Evolutionary conservation across 2,113 vertebrate genomes (phyloP).

Genomic region (Aegotheles bennettii): DNA sequence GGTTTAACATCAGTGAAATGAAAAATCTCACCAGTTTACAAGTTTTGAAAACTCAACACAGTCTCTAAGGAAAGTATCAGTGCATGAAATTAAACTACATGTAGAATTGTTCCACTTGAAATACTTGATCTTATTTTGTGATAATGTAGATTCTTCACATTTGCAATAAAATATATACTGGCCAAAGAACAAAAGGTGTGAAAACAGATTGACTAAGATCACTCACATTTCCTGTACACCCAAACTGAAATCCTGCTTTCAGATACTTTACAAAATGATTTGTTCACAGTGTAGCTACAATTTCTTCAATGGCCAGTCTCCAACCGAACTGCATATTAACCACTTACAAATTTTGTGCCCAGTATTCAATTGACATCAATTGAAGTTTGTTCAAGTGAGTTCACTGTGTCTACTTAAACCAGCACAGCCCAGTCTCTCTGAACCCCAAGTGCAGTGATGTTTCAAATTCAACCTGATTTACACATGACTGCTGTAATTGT

Average conservation of each 20-base stretch:
- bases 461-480: neutral
- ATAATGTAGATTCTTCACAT: neutral
- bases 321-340: neutral
- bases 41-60: neutral
- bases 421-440: neutral
- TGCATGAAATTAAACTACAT: conserved; percentile 32
- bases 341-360: neutral
- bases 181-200: neutral
- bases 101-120: conserved; percentile 5
- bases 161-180: neutral
- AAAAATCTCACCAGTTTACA: neutral
- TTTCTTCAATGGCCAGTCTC: neutral
- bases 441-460: neutral
- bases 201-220: neutral
- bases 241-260: neutral
- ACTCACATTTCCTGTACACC: neutral
- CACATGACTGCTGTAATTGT: neutral
- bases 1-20: neutral
- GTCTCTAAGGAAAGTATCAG: neutral
- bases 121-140: neutral
- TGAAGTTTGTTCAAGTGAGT: neutral
- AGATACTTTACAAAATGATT: neutral
- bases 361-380: neutral
- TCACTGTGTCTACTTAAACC: neutral
- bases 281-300: neutral